phyloP scores from a whole-genome alignment of 2,113 vertebrate species.

The Antechinus flavipes region DNA sequence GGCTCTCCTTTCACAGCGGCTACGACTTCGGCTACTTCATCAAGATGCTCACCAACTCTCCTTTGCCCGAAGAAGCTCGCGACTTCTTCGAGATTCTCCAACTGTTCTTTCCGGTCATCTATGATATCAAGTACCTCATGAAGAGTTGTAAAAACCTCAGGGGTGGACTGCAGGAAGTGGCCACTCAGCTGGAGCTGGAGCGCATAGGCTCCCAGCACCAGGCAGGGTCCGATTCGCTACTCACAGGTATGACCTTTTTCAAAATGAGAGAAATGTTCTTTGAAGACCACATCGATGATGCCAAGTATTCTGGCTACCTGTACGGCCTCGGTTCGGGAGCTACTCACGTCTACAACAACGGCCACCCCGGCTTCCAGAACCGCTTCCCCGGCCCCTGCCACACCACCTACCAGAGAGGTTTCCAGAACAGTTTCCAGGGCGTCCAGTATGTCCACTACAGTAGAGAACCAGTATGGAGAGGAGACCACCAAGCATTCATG shows the following conservation, averaged over 20 bases:
- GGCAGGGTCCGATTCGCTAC: conserved; percentile 95
- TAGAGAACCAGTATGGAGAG: not conserved
- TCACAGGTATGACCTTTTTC: conserved; percentile 98
- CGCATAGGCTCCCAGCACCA: conserved; percentile 96
- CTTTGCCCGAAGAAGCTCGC: conserved; percentile 94
- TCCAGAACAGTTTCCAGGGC: conserved; percentile 29
- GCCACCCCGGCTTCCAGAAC: conserved; percentile 95
- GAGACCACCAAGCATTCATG: not conserved
- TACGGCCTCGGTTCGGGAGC: conserved; percentile 94
- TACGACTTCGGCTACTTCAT: conserved; percentile 97
- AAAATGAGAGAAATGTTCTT: conserved; percentile 99
- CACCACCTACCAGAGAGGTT: no score
- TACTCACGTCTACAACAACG: conserved; percentile 89
- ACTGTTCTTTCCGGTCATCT: conserved; percentile 95
- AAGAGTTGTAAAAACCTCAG: conserved; percentile 98
- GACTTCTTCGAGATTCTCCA: conserved; percentile 96
- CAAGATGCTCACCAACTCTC: conserved; percentile 95
- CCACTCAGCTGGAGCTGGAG: conserved; percentile 95
- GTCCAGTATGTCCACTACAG: not conserved
- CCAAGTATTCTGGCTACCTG: conserved; percentile 95
- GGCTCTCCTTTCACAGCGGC: conserved; percentile 96
- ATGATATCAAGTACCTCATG: conserved; percentile 98
- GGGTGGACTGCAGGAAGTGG: conserved; percentile 96
- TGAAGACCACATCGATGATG: conserved; percentile 96
- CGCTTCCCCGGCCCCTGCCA: conserved; percentile 59